phyloP scores from a whole-genome alignment of 2,888 invertebrate genomes.

The Stomorhina lunata region DNA sequence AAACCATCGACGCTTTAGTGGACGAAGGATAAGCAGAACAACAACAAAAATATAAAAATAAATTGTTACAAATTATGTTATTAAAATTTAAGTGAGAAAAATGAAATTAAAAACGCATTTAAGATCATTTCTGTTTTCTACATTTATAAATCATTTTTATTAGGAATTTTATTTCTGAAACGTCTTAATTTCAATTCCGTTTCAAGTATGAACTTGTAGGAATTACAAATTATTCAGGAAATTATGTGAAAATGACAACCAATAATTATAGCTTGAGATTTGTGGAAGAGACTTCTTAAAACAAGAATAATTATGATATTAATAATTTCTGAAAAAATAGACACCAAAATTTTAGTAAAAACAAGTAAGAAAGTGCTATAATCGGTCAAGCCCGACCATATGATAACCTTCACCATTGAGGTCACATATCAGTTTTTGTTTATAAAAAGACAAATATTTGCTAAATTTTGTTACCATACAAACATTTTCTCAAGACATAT shows the following conservation, averaged over 20 bases:
- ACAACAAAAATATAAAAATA: slow-evolving; percentile 43
- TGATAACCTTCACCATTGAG: too few relatives aligned
- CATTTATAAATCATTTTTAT: slow-evolving; percentile 53
- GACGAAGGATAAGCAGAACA: not conserved
- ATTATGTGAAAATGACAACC: slow-evolving; percentile 30
- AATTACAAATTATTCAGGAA: not conserved
- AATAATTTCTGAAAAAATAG: too few relatives aligned
- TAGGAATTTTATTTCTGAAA: slow-evolving; percentile 31
- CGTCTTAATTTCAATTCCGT: slow-evolving; percentile 13
- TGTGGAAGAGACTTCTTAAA: not conserved
- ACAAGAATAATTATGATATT: not conserved
- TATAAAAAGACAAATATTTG: too few relatives aligned
- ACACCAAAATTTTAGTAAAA: too few relatives aligned
- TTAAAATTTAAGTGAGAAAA: slow-evolving; percentile 65
- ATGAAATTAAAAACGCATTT: slow-evolving; percentile 66
- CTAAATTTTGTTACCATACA: too few relatives aligned
- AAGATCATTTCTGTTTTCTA: slow-evolving; percentile 51
- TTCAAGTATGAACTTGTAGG: slow-evolving; percentile 16
- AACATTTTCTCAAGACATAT: too few relatives aligned
- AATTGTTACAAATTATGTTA: slow-evolving; percentile 66
- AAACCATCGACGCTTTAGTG: slow-evolving; percentile 10
- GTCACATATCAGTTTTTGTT: too few relatives aligned
- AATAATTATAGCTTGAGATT: slow-evolving; percentile 3
- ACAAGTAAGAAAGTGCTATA: too few relatives aligned
- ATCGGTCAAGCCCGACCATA: too few relatives aligned